These are phyloP conservation scores for Macrobrachium nipponense DNA, from an alignment of 1,140 invertebrate species.

Conservation along the genomic window DNA sequence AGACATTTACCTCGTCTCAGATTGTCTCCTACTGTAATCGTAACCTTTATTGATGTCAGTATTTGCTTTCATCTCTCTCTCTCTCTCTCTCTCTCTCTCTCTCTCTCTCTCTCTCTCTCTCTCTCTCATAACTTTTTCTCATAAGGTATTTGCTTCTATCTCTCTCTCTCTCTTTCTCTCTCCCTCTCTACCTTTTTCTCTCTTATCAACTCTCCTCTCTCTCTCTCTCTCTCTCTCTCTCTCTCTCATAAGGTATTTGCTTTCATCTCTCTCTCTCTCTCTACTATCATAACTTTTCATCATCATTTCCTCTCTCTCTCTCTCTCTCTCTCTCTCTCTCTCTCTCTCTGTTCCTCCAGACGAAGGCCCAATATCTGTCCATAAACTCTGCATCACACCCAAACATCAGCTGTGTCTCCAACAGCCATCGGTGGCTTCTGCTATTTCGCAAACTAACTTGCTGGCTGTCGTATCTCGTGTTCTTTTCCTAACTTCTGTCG, in stretches of 20 bases:
- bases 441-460: no score
- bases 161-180: not conserved
- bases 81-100: not conserved
- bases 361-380: not conserved
- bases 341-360: not conserved
- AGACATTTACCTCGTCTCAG: not conserved
- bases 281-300: no score
- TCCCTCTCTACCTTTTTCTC: not conserved
- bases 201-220: not conserved
- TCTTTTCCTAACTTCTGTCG: no score
- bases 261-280: not conserved
- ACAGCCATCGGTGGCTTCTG: not conserved
- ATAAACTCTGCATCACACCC: not conserved
- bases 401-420: not conserved
- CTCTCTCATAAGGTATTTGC: no score
- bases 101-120: not conserved
- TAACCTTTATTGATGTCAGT: not conserved
- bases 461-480: no score
- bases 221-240: no score
- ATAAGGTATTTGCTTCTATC: not conserved
- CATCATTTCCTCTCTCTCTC: not conserved
- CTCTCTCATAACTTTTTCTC: no score
- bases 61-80: not conserved
- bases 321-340: conserved; percentile 1
- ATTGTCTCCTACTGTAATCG: not conserved